Conservation (phyloP, 2,888 invertebrate genomes). For the Autographa pulchrina region DNA sequence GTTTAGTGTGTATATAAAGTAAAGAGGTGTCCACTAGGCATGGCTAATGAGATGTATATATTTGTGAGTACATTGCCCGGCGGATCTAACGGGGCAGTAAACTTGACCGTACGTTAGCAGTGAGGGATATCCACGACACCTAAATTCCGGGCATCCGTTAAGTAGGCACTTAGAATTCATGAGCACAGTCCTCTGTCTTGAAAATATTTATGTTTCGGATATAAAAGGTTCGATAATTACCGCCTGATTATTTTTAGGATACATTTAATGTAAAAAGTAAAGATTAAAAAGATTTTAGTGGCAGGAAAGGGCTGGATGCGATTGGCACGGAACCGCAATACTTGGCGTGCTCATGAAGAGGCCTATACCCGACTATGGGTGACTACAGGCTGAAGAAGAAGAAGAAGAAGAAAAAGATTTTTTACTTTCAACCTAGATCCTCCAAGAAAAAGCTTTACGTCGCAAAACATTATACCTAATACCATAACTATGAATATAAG, state of each 20-base stretch:
- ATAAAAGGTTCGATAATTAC: slow-evolving; percentile 27
- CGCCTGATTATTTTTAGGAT: slow-evolving; percentile 11
- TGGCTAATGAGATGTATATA: slow-evolving; percentile 56
- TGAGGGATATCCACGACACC: slow-evolving; percentile 45
- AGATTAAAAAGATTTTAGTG: not conserved
- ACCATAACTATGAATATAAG: too few species aligned
- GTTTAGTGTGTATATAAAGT: slow-evolving; percentile 34
- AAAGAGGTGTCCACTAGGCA: slow-evolving; percentile 34
- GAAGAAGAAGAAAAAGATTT: too few species aligned
- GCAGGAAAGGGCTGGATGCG: too few species aligned
- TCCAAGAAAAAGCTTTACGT: too few species aligned
- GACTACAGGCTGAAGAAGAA: too few species aligned
- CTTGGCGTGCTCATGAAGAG: too few species aligned
- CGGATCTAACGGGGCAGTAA: slow-evolving; percentile 46
- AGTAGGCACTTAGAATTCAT: slow-evolving; percentile 58
- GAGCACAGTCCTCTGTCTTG: slow-evolving; percentile 31
- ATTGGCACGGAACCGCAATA: too few species aligned
- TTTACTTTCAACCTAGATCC: too few species aligned
- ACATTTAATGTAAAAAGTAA: not conserved
- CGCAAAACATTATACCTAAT: too few species aligned
- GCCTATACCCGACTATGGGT: too few species aligned
- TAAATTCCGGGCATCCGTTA: slow-evolving; percentile 41
- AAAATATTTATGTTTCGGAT: slow-evolving; percentile 44
- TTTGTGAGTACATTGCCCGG: slow-evolving; percentile 42
- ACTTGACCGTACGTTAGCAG: slow-evolving; percentile 33